Evolutionary conservation across 2,113 vertebrate genomes (phyloP).

Genomic region (Corvus moneduloides): DNA sequence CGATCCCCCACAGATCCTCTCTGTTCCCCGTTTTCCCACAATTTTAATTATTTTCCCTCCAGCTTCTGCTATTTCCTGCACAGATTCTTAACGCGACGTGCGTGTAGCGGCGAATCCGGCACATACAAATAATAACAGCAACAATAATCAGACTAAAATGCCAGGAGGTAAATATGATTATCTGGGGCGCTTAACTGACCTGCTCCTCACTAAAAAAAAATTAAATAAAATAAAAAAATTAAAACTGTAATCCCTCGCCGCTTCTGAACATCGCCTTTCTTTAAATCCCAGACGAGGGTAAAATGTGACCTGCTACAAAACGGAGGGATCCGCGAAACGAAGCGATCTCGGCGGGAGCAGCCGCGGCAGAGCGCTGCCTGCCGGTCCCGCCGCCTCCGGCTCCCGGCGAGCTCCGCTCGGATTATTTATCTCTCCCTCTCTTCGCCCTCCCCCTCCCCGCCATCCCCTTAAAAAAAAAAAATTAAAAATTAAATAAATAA

Average conservation of each 20-base stretch:
- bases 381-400: not conserved
- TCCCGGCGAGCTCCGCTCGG: not conserved
- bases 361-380: not conserved
- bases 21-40: not conserved
- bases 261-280: not conserved
- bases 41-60: not conserved
- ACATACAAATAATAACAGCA: not conserved
- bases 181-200: not conserved
- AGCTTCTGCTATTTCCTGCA: not conserved
- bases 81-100: not conserved
- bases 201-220: not conserved
- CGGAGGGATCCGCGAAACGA: not conserved
- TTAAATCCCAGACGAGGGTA: not conserved
- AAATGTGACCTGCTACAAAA: not conserved
- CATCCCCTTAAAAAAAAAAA: not conserved
- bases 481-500: not conserved
- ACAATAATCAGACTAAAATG: not conserved
- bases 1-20: not conserved
- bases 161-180: not conserved
- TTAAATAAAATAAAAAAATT: too few species aligned
- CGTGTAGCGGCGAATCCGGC: not conserved
- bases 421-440: conserved; percentile 10
- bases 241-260: not conserved
- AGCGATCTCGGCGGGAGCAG: not conserved
- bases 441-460: not conserved